Percentiles rank a stretch among this genome's conserved stretches.
phyloP scores from a whole-genome alignment of 2,888 invertebrate species.

The Patella ulyssiponensis region DNA sequence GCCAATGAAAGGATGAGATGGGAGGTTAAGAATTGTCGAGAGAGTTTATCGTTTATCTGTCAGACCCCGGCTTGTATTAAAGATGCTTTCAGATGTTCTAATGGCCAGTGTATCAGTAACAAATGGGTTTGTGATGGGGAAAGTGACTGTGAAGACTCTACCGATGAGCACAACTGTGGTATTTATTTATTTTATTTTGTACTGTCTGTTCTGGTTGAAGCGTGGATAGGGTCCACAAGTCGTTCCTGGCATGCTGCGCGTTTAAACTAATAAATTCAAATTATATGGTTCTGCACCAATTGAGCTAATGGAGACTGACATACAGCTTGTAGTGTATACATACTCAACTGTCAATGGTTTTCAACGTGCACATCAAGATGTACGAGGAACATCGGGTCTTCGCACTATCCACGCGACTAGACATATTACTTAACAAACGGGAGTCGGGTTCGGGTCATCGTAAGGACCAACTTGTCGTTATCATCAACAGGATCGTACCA shows the following conservation, averaged over 20 bases:
- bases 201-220: neutral
- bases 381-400: too few species aligned
- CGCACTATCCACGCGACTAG: too few species aligned
- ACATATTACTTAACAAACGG: too few species aligned
- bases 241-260: neutral
- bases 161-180: neutral
- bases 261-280: too few species aligned
- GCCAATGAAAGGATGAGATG: neutral
- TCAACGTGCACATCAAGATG: too few species aligned
- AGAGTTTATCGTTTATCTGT: neutral
- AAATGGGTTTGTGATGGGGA: conserved; percentile 7
- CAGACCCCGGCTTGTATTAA: neutral
- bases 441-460: too few species aligned
- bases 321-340: too few species aligned
- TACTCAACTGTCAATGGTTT: too few species aligned
- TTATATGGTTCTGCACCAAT: too few species aligned
- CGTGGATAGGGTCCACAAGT: neutral
- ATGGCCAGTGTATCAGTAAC: neutral
- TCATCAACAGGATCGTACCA: too few species aligned
- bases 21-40: neutral
- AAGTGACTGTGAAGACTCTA: neutral
- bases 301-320: too few species aligned
- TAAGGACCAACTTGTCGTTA: too few species aligned
- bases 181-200: neutral
- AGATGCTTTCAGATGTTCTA: neutral